Conservation (phyloP, 1,140 invertebrate genomes). For the Drosophila hydei region DNA sequence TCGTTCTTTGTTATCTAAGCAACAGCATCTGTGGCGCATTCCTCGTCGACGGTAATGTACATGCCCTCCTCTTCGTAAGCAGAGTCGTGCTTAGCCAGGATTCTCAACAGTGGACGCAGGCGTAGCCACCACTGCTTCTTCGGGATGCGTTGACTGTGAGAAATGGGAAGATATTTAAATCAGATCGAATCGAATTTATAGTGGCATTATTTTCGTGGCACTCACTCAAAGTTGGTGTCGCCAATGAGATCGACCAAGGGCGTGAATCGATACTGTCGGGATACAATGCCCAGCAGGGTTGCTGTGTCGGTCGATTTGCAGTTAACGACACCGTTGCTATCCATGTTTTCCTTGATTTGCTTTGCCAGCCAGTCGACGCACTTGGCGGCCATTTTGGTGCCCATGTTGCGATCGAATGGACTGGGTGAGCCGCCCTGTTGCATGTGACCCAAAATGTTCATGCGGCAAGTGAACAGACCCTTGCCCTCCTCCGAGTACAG, state of each 20-base stretch:
- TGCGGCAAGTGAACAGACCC: constrained; percentile 95
- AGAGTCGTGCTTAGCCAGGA: constrained; percentile 98
- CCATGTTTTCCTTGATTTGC: constrained; percentile 88
- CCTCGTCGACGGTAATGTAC: constrained; percentile 92
- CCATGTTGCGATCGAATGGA: constrained; percentile 99
- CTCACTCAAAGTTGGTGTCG: constrained; percentile 96
- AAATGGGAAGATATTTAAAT: not conserved
- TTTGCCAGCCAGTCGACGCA: constrained; percentile 94
- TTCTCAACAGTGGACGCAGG: constrained; percentile 96
- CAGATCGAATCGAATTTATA: not conserved
- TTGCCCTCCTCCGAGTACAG: constrained; percentile 99
- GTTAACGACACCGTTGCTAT: constrained; percentile 86
- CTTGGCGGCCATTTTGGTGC: constrained; percentile 98
- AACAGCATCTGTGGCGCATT: constrained; percentile 82
- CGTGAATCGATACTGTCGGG: constrained; percentile 95
- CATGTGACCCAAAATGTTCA: constrained; percentile 98
- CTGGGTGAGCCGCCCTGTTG: constrained; percentile 99
- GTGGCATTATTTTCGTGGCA: constrained; percentile 48
- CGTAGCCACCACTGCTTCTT: constrained; percentile 99
- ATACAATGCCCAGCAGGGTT: constrained; percentile 94
- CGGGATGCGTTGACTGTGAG: constrained; percentile 93
- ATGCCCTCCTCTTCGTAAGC: constrained; percentile 96
- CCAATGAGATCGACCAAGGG: constrained; percentile 93
- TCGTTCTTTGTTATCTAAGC: constrained; percentile 46
- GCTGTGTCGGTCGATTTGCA: constrained; percentile 88